Conservation (phyloP, 30 jellyfish, hydroid and myxozoan species). For the Rhopilema esculentum region DNA sequence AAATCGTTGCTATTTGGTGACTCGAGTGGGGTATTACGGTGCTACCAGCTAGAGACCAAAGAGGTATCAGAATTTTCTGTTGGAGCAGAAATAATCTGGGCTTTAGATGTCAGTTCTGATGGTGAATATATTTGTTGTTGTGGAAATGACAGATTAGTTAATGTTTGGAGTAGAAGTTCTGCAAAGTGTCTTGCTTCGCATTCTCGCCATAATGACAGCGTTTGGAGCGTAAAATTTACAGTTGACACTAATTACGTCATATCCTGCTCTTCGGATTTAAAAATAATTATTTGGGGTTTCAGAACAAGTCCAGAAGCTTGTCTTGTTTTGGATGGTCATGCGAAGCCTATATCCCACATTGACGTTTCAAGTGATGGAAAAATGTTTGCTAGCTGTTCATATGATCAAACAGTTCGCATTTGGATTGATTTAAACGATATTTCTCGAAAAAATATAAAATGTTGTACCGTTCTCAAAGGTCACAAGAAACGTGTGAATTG, state of each 20-base stretch:
- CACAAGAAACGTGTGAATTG: constrained; percentile 40
- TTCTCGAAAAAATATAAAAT: not conserved
- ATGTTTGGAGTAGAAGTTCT: constrained; percentile 13
- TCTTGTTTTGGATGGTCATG: constrained; percentile 24
- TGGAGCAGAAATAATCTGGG: constrained; percentile 39
- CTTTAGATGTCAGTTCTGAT: constrained; percentile 25
- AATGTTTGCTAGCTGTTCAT: constrained; percentile 44
- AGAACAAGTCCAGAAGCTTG: not conserved
- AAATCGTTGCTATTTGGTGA: constrained; percentile 31
- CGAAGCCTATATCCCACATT: constrained; percentile 31
- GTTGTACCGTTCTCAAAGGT: constrained; percentile 31
- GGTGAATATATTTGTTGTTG: constrained; percentile 25
- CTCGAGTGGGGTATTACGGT: constrained; percentile 36
- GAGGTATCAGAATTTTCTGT: not conserved
- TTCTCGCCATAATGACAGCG: constrained; percentile 41
- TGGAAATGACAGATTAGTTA: constrained; percentile 13
- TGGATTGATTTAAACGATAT: constrained; percentile 18
- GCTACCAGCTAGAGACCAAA: not conserved
- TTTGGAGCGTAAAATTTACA: constrained; percentile 53
- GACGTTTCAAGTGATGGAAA: constrained; percentile 36
- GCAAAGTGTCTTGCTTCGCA: constrained; percentile 24
- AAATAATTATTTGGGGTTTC: constrained; percentile 42
- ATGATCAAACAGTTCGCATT: constrained; percentile 44
- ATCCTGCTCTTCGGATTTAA: constrained; percentile 57
- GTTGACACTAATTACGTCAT: not conserved